phyloP scores from a whole-genome alignment of 2,888 invertebrate species.

The Melikaiella ostensackeni region DNA sequence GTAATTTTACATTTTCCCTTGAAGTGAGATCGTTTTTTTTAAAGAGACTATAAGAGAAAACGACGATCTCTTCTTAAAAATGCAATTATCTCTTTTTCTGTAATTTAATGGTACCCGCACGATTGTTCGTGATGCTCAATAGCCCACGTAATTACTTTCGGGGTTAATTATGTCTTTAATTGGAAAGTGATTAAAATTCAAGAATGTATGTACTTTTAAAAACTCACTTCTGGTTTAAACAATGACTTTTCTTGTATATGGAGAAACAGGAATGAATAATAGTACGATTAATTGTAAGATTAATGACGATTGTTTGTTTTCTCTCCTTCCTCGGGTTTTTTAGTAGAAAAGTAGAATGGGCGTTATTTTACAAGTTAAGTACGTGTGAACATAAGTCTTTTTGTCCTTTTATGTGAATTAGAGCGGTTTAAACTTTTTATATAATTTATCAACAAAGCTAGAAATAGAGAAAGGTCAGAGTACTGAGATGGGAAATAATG shows the following conservation, averaged over 20 bases:
- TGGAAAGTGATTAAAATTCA: slow-evolving; percentile 18
- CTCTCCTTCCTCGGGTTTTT: slow-evolving; percentile 17
- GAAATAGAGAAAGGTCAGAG: not conserved
- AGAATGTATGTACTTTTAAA: not conserved
- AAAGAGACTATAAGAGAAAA: not conserved
- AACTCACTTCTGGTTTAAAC: slow-evolving; percentile 1
- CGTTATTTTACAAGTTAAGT: not conserved
- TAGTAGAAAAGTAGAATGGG: not conserved
- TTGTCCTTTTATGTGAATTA: not conserved
- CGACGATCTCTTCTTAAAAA: not conserved
- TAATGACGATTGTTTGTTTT: slow-evolving; percentile 1
- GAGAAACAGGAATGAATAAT: slow-evolving; percentile 7
- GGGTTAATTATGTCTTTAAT: slow-evolving; percentile 20
- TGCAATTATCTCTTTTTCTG: not conserved
- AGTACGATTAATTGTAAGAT: not conserved
- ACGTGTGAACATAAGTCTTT: slow-evolving; percentile 15
- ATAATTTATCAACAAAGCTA: not conserved
- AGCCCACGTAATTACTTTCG: slow-evolving; percentile 8
- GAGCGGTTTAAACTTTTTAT: slow-evolving; percentile 1
- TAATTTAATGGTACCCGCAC: not conserved
- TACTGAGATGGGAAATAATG: not conserved
- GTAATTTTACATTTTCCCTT: not conserved
- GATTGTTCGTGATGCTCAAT: slow-evolving; percentile 5
- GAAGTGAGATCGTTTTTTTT: slow-evolving; percentile 2
- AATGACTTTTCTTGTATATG: slow-evolving; percentile 5